phyloP scores from a whole-genome alignment of 2,888 invertebrate genomes.

The Chalcosyrphus nemorum region DNA sequence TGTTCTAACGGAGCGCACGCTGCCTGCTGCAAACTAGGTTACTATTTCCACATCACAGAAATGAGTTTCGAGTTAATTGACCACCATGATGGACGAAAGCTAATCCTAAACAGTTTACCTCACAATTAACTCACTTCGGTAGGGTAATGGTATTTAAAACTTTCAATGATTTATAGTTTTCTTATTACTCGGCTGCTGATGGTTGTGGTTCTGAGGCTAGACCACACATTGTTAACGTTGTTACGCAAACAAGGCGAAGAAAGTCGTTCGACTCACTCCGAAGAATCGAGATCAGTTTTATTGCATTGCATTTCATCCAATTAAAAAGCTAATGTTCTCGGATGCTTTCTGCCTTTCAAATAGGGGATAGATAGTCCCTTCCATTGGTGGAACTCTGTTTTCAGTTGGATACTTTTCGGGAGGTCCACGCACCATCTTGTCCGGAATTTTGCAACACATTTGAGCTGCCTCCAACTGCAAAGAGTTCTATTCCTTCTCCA shows the following conservation, averaged over 20 bases:
- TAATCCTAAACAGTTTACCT: constrained; percentile 59
- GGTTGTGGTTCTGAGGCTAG: not conserved
- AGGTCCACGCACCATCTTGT: too few species aligned
- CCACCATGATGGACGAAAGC: constrained; percentile 66
- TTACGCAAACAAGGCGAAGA: constrained; percentile 10
- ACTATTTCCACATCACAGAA: constrained; percentile 70
- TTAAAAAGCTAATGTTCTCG: too few species aligned
- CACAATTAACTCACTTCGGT: constrained; percentile 58
- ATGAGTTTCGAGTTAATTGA: constrained; percentile 70
- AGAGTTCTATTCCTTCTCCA: too few species aligned
- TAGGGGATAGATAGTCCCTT: too few species aligned
- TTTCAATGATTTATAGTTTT: constrained; percentile 52
- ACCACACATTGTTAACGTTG: constrained; percentile 26
- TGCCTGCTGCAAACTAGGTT: constrained; percentile 49
- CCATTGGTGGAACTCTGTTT: too few species aligned
- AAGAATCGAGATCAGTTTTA: not conserved
- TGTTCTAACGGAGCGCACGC: constrained; percentile 55
- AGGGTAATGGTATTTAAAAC: constrained; percentile 48
- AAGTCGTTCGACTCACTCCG: not conserved
- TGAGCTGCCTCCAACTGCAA: too few species aligned
- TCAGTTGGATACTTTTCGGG: too few species aligned
- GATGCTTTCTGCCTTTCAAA: too few species aligned
- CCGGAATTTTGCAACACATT: too few species aligned
- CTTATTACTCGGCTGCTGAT: constrained; percentile 9
- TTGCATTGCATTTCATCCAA: too few species aligned